These are phyloP conservation scores for Enteromius treurensis DNA, from an alignment of 2,797 vertebrate genomes.

Conservation along the genomic window DNA sequence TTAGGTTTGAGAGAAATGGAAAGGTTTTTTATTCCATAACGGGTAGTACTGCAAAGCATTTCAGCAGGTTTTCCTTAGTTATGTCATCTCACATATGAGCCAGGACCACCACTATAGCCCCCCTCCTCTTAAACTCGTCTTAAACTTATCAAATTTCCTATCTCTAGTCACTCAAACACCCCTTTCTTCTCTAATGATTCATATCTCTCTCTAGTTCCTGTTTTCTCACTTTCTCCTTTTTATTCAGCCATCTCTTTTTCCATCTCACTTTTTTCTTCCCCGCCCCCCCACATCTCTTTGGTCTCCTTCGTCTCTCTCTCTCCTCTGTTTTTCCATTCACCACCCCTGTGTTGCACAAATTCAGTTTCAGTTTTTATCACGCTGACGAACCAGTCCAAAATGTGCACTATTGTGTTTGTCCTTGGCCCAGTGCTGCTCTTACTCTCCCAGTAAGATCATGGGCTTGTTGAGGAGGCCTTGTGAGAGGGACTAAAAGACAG, in stretches of 20 bases:
- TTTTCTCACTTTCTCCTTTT: constrained; percentile 61
- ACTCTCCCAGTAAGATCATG: constrained; percentile 38
- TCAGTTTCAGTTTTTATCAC: constrained; percentile 9
- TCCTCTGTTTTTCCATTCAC: constrained; percentile 32
- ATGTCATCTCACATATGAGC: neutral
- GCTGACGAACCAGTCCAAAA: constrained; percentile 12
- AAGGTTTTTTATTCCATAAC: neutral
- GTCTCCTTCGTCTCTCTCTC: neutral
- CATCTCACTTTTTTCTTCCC: constrained; percentile 41
- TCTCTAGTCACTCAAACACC: neutral
- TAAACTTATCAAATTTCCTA: neutral
- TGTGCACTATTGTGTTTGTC: neutral
- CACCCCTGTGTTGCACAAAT: constrained; percentile 2
- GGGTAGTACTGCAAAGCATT: neutral
- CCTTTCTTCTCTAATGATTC: constrained; percentile 29
- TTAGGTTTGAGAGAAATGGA: neutral
- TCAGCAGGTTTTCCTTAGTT: constrained; percentile 7
- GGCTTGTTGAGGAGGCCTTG: constrained; percentile 31
- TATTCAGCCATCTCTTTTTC: constrained; percentile 5
- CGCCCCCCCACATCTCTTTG: constrained; percentile 55
- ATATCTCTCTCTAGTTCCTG: constrained; percentile 19
- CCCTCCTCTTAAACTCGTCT: neutral
- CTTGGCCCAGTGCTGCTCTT: constrained; percentile 33
- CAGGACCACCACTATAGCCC: neutral
- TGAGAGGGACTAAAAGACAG: neutral